Base-by-base conservation (phyloP, 1,140 invertebrate species). In the Zophobas morio region DNA sequence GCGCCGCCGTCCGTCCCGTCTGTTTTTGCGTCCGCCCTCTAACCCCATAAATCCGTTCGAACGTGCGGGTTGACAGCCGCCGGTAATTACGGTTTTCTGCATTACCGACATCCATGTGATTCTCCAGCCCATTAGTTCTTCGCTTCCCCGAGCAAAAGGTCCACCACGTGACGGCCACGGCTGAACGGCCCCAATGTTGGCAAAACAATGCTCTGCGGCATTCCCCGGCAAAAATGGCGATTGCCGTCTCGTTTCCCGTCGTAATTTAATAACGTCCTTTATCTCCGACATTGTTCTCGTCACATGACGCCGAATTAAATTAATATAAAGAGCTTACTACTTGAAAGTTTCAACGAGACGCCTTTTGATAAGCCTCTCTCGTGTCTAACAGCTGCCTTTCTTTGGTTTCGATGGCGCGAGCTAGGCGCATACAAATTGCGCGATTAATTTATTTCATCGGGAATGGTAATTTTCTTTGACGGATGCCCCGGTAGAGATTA, bases 31-130 rank as follows among this genome's bases (percentile, higher is more conserved):
- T 20, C 20, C 20, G 20, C 20, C 20, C 20, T 20, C 20, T 20
- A 20, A 20, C 20, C 20, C 20, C 20, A 20, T 20, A 20, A 20
- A 20, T 20, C 20, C 20, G 20, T 20, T 20, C 37, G 35, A n/a
- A 63, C 37, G 49, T 63, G 57, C 36, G 57, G 57, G 70, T 53
- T n/a, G 36, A 46, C 42, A 70, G 75, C 49, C 71, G 75, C 47
- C 54, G 75, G 57, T 76, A 76, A 76, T 76, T 76, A 76, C 75
- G 51, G 75, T 76, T 76, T 20, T 76, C 36, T 63, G 75, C 63
- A 76, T 76, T 76, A 76, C 75, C 56, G 56, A 70, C 51, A 49
- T 36, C 56, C 63, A 76, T 76, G 75, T 76, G 75, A 76, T 76
- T 76, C 63, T 76, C 75, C 75, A 76, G 63, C 63, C 54, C 75